A percentile compares a stretch with the other conserved stretches of the same genome.
Evolutionary conservation across 1,140 invertebrate genomes (phyloP).

Genomic region (Nomia melanderi): DNA sequence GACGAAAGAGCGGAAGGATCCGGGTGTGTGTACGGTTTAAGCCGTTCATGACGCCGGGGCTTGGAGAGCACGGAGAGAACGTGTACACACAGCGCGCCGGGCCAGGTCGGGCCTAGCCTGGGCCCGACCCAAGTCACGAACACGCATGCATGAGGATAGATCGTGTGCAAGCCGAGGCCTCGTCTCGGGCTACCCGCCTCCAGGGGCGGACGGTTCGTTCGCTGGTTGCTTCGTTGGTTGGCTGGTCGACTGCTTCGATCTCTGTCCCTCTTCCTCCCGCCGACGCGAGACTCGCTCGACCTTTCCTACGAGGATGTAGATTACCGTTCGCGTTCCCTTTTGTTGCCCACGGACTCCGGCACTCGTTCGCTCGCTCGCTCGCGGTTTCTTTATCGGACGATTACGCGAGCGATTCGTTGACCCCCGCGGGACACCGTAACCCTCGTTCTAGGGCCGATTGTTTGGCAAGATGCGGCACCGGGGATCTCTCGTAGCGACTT

Average conservation of each 20-base stretch:
- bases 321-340: slow-evolving; percentile 47
- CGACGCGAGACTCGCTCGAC: no score
- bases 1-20: slow-evolving; percentile 56
- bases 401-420: slow-evolving; percentile 34
- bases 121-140: slow-evolving; percentile 64
- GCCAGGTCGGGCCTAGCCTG: slow-evolving; percentile 36
- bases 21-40: slow-evolving; percentile 34
- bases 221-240: no score
- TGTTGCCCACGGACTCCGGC: slow-evolving; percentile 4
- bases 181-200: slow-evolving; percentile 51
- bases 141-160: slow-evolving; percentile 66
- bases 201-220: slow-evolving; percentile 54
- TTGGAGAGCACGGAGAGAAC: slow-evolving; percentile 40
- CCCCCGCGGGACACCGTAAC: not conserved
- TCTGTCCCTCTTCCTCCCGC: no score
- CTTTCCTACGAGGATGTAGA: slow-evolving; percentile 50
- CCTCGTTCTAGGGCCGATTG: no score
- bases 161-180: slow-evolving; percentile 47
- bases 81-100: slow-evolving; percentile 22
- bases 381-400: slow-evolving; percentile 42
- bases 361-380: no score
- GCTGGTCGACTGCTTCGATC: no score
- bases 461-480: no score
- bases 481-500: no score
- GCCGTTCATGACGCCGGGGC: slow-evolving; percentile 18